Percentiles rank a stretch among this genome's conserved stretches.
These are phyloP conservation scores for Pterophyllum scalare DNA, from an alignment of 2,113 vertebrate species.

Conservation along the genomic window DNA sequence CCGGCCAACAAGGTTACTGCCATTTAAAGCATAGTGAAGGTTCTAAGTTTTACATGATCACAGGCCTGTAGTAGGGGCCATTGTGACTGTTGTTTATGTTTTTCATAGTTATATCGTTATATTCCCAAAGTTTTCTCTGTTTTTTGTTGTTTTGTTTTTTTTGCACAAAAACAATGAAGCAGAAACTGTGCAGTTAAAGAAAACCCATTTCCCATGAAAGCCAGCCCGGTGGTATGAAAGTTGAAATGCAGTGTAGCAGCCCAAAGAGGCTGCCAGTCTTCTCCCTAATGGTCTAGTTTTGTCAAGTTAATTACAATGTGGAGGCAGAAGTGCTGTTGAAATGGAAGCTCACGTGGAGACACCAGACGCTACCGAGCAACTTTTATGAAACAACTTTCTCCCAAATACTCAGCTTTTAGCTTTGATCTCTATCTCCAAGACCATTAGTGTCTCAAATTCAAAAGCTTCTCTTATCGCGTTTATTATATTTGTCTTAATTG, in stretches of 20 bases:
- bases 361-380: not conserved
- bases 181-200: constrained; percentile 2
- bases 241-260: constrained; percentile 10
- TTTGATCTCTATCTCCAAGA: constrained; percentile 14
- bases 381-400: constrained; percentile 11
- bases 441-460: constrained; percentile 11
- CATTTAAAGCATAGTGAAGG: not conserved
- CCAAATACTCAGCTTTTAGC: constrained; percentile 3
- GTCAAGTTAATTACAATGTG: constrained; percentile 41
- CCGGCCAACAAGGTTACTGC: not conserved
- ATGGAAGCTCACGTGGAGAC: constrained; percentile 18
- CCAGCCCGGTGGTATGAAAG: not conserved
- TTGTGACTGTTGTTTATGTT: not conserved
- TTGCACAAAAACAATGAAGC: not conserved
- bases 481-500: constrained; percentile 3
- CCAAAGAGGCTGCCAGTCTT: constrained; percentile 20
- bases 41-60: not conserved
- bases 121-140: not conserved
- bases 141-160: not conserved
- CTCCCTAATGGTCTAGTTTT: constrained; percentile 30
- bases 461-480: not conserved
- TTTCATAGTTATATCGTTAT: not conserved
- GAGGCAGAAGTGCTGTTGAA: constrained; percentile 31
- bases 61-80: not conserved
- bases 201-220: constrained; percentile 29